Evolutionary conservation across 2,113 vertebrate species (phyloP), one percentile per base, ranked within the genome.

Genomic region (Clarias batrachus): DNA sequence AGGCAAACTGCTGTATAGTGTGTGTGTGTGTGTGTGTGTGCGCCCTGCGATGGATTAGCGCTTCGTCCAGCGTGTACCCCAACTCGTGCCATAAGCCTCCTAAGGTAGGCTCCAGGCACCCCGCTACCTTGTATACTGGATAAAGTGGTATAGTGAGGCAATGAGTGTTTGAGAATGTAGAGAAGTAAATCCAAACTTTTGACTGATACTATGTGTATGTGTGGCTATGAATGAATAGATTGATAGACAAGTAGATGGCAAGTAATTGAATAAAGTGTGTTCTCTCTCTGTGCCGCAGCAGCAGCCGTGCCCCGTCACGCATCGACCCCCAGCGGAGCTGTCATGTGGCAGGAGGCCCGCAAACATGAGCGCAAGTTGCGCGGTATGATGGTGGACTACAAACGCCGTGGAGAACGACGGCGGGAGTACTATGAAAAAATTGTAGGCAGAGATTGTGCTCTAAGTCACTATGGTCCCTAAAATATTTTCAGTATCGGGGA

Each of bases 381-480:
- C 14, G 97, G 97, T 86, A 98, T 98, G 97, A 98, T 98, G 97
- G 97, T 98, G 2, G 97, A 98, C 88, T 98, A 98, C 92, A 98
- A 98, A 84, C 97, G 97, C 87, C 94, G 97, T 33, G 97, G 96
- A 0, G 97, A 98, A 82, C 94, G 97, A 4, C 94, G 97, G n/a
- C 89, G 97, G 13, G 97, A 98, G 85, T 98, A 97, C 94, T 98
- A 98, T 11, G 97, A 98, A 78, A 98, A 98, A 89, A 98, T 98
- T 0, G 97, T 98, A 93, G 96, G 96, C 92, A 21, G n/a, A 54
- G 82, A 23, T 63, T 27, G 11, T 74, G 54, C 63, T 65, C 2
- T 52, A 60, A 33, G 21, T 57, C 23, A 0, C 79, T 16, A 17
- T 25, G 37, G 14, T 19, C n/a, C 27, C 6, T 21, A 60, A 33